Evolutionary conservation across 2,888 invertebrate species (phyloP).

Genomic region (Rhopalosiphum nymphaeae): DNA sequence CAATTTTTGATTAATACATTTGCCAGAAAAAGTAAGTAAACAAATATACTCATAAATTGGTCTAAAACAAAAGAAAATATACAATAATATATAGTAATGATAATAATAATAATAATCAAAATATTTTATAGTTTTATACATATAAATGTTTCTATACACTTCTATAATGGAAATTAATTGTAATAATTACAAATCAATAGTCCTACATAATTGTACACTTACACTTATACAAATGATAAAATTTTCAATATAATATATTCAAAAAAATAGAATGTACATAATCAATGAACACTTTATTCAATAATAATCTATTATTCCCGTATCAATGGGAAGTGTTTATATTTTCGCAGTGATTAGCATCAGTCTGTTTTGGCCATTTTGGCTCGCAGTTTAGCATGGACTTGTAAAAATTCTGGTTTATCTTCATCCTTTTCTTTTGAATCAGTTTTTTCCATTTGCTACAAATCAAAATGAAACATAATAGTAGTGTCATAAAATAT

Average conservation of each 20-base stretch:
- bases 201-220: constrained; percentile 40
- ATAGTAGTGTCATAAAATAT: neutral
- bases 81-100: constrained; percentile 40
- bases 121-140: constrained; percentile 44
- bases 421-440: constrained; percentile 67
- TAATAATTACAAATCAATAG: constrained; percentile 52
- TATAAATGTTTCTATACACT: constrained; percentile 49
- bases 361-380: constrained; percentile 67
- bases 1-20: constrained; percentile 29
- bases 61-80: constrained; percentile 43
- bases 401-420: constrained; percentile 75
- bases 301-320: constrained; percentile 49
- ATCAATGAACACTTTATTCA: constrained; percentile 60
- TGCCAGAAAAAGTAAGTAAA: constrained; percentile 29
- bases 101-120: constrained; percentile 50
- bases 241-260: constrained; percentile 51
- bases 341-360: constrained; percentile 57
- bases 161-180: constrained; percentile 39
- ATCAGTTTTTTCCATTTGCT: constrained; percentile 69
- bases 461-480: constrained; percentile 63
- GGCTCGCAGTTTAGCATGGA: constrained; percentile 76
- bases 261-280: constrained; percentile 64
- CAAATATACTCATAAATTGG: constrained; percentile 34
- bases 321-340: constrained; percentile 27
- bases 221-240: constrained; percentile 53